These are phyloP conservation scores for Enteromius unitaeniatus DNA, from an alignment of 2,797 vertebrate genomes.

Conservation along the genomic window DNA sequence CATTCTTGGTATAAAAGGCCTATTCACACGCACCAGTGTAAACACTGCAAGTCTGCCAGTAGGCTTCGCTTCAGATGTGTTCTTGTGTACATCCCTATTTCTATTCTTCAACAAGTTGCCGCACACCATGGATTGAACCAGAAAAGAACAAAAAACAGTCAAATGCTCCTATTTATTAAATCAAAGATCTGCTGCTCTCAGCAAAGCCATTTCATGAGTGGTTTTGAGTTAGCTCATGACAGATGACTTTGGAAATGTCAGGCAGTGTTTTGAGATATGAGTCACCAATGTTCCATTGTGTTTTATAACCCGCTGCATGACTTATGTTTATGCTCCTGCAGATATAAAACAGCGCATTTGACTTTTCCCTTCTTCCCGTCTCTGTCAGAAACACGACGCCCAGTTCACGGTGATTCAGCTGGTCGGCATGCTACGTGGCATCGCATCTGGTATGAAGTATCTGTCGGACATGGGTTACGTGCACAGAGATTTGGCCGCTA, in stretches of 20 bases:
- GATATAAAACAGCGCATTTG: conserved; percentile 45
- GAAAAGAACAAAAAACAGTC: neutral
- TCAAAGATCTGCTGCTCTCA: conserved; percentile 34
- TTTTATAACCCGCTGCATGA: conserved; percentile 39
- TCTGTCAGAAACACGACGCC: conserved; percentile 91
- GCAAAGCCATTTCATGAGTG: conserved; percentile 7
- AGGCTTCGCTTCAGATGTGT: conserved; percentile 49
- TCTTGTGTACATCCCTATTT: conserved; percentile 38
- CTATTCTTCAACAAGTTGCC: conserved; percentile 41
- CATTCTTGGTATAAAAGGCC: conserved; percentile 56
- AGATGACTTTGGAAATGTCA: conserved; percentile 42
- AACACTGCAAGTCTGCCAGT: conserved; percentile 53
- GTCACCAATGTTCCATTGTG: conserved; percentile 45
- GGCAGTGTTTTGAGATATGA: conserved; percentile 33
- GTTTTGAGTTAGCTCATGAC: conserved; percentile 41
- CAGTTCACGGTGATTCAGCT: conserved; percentile 96
- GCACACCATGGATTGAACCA: neutral
- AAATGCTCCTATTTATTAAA: neutral
- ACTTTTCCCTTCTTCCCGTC: conserved; percentile 16
- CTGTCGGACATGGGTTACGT: conserved; percentile 90
- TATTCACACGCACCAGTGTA: conserved; percentile 59
- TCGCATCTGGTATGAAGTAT: conserved; percentile 89
- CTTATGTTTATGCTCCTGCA: conserved; percentile 12
- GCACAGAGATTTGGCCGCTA: conserved; percentile 85
- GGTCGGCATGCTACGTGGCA: conserved; percentile 88